These are phyloP conservation scores for Triplophysa yarkandensis DNA, from an alignment of 2,797 vertebrate species.

Conservation along the genomic window DNA sequence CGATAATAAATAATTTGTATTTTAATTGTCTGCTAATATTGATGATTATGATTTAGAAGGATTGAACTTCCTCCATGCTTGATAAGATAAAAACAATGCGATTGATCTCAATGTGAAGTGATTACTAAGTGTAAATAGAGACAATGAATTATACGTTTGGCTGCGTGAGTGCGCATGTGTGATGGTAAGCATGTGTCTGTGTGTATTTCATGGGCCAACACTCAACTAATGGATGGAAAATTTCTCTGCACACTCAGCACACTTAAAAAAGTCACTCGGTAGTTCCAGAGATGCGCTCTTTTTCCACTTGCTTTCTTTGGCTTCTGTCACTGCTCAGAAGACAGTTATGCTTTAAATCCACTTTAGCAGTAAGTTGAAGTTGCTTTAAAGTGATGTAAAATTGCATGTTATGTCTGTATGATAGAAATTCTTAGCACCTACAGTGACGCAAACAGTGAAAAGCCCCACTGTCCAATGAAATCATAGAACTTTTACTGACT, in stretches of 20 bases:
- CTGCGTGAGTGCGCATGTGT: constrained; percentile 8
- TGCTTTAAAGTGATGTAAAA: constrained; percentile 47
- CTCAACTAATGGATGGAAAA: constrained; percentile 73
- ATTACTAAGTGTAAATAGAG: constrained; percentile 76
- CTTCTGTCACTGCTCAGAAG: constrained; percentile 51
- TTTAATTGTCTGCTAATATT: no score
- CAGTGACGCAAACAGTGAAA: not conserved
- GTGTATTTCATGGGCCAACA: constrained; percentile 50
- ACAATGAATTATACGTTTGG: constrained; percentile 60
- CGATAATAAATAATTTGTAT: no score
- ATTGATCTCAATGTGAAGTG: constrained; percentile 64
- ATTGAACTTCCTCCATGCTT: constrained; percentile 18
- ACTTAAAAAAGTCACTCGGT: constrained; percentile 47
- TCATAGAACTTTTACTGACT: not conserved
- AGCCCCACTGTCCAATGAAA: not conserved
- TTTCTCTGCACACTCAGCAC: constrained; percentile 66
- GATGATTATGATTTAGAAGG: no score
- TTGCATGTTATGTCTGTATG: constrained; percentile 19
- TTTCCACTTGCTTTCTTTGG: constrained; percentile 64
- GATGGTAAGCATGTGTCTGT: constrained; percentile 32
- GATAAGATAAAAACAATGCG: constrained; percentile 59
- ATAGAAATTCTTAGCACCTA: not conserved
- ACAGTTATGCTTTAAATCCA: constrained; percentile 50
- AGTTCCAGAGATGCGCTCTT: constrained; percentile 56
- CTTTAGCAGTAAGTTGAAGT: constrained; percentile 43